A percentile compares a stretch with the other conserved stretches of the same genome.
phyloP scores from a whole-genome alignment of 2,888 invertebrate species.

The Branchellion lobata region DNA sequence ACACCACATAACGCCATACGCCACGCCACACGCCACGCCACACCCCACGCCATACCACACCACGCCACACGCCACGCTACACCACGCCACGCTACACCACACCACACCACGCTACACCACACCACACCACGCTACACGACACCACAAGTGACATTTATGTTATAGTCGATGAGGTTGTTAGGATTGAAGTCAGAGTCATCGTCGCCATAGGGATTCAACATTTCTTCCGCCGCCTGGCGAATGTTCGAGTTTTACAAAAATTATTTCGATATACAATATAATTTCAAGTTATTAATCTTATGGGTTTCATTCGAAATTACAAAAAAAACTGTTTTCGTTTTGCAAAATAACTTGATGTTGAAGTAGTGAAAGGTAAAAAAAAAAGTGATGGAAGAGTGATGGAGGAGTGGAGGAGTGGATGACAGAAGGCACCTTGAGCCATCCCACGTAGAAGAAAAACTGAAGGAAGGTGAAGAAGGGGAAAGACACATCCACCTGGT shows the following conservation, averaged over 20 bases:
- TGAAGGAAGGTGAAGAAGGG: slow-evolving; percentile 41
- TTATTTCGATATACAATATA: not conserved
- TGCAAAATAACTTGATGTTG: no score
- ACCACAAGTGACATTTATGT: slow-evolving; percentile 32
- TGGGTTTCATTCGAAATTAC: no score
- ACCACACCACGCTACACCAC: not conserved
- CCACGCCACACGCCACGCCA: no score
- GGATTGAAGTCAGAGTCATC: slow-evolving; percentile 42
- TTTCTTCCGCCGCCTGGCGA: slow-evolving; percentile 44
- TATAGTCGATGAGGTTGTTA: slow-evolving; percentile 40
- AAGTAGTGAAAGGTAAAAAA: no score
- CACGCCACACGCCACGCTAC: not conserved
- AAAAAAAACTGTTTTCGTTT: no score
- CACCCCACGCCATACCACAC: no score
- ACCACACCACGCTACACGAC: not conserved
- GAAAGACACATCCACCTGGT: slow-evolving; percentile 36
- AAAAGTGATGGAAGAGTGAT: no score
- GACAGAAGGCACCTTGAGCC: slow-evolving; percentile 47
- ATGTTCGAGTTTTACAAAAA: no score
- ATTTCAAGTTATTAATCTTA: no score
- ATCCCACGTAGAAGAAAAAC: slow-evolving; percentile 46
- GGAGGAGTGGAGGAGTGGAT: no score
- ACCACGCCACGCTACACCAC: not conserved
- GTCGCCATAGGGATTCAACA: slow-evolving; percentile 43
- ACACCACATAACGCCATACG: no score